Evolutionary conservation across 2,797 vertebrate species (phyloP).

Genomic region (Phaenicophaeus curvirostris): DNA sequence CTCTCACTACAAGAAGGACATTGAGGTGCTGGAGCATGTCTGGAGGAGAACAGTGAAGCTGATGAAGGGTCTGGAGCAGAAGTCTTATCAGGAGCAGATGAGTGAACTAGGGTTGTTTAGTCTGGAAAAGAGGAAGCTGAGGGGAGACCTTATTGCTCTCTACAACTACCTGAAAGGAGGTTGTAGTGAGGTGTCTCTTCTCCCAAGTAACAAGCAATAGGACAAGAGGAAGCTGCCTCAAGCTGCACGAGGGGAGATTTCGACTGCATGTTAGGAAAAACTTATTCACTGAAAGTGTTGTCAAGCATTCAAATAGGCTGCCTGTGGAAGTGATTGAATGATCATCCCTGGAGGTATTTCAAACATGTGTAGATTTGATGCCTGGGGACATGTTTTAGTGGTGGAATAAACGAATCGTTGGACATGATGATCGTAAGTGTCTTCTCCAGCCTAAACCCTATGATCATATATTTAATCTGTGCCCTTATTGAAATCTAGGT

Average conservation of each 20-base stretch:
- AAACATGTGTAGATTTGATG: accelerated
- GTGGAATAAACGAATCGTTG: not conserved
- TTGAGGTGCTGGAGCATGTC: accelerated
- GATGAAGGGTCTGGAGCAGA: not conserved
- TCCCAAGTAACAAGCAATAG: not conserved
- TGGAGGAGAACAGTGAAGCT: accelerated
- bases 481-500: not conserved
- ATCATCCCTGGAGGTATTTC: not conserved
- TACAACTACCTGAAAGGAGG: not conserved
- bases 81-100: no score
- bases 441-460: not conserved
- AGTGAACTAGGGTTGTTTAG: no score
- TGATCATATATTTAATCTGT: not conserved
- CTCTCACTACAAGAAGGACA: not conserved
- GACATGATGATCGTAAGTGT: not conserved
- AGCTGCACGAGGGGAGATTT: not conserved
- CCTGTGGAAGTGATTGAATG: not conserved
- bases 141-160: no score
- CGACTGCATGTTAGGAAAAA: not conserved
- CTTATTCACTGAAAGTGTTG: not conserved
- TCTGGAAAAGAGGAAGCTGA: no score
- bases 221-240: not conserved
- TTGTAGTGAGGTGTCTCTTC: not conserved
- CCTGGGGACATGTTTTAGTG: not conserved
- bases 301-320: not conserved